These are phyloP conservation scores for Hirtodrosophila alboralis DNA, from an alignment of 2,888 invertebrate genomes.

Conservation along the genomic window DNA sequence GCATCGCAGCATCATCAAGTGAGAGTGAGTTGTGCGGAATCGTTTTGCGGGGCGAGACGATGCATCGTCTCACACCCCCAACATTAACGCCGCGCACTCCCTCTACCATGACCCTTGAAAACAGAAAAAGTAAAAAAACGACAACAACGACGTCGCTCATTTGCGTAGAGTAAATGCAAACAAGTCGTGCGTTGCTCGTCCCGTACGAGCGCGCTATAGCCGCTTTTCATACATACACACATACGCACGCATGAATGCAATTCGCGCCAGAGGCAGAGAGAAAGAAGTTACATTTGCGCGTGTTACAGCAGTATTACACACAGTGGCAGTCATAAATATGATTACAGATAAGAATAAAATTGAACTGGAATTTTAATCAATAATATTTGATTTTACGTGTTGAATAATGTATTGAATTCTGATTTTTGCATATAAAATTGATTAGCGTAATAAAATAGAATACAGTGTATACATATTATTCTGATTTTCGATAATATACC, in stretches of 20 bases:
- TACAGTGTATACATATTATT: too few relatives aligned
- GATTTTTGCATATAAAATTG: too few relatives aligned
- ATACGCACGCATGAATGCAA: constrained; percentile 70
- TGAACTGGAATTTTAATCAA: not conserved
- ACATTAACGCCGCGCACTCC: constrained; percentile 28
- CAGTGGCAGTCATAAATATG: constrained; percentile 40
- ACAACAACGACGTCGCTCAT: constrained; percentile 66
- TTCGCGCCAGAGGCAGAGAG: constrained; percentile 41
- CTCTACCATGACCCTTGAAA: constrained; percentile 63
- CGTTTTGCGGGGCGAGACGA: constrained; percentile 22
- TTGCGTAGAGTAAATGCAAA: constrained; percentile 77
- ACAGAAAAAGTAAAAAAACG: constrained; percentile 39
- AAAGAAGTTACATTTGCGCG: constrained; percentile 53
- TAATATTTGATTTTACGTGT: too few relatives aligned
- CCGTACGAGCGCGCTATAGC: constrained; percentile 31
- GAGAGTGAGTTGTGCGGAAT: constrained; percentile 70
- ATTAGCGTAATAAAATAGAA: too few relatives aligned
- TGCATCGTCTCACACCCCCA: constrained; percentile 11
- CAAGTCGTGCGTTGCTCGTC: constrained; percentile 62
- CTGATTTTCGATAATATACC: too few relatives aligned
- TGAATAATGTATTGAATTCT: too few relatives aligned
- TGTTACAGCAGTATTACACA: constrained; percentile 57
- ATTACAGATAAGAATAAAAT: constrained; percentile 5
- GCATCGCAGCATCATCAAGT: constrained; percentile 62
- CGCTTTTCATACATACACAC: constrained; percentile 23